These are phyloP conservation scores for Grapholita molesta DNA, from an alignment of 1,140 invertebrate genomes.

Conservation along the genomic window DNA sequence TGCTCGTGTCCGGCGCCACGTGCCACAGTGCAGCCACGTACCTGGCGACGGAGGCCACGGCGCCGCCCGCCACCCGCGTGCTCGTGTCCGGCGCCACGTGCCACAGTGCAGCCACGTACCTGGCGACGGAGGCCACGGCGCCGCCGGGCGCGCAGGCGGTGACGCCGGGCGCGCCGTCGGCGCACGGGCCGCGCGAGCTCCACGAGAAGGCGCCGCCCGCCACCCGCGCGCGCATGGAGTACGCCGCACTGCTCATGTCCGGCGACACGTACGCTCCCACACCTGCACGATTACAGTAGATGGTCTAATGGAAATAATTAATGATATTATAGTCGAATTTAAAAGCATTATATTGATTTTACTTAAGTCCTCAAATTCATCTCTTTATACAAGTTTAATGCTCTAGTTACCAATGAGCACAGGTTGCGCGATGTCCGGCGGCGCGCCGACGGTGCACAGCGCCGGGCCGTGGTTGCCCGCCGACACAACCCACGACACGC, in stretches of 20 bases:
- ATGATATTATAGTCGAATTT: too few species aligned
- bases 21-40: too few species aligned
- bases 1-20: slow-evolving; percentile 97
- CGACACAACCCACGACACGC: slow-evolving; percentile 93
- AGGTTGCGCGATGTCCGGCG: slow-evolving; percentile 91
- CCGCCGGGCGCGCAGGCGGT: slow-evolving; percentile 96
- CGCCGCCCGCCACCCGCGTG: slow-evolving; percentile 78
- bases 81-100: too few species aligned
- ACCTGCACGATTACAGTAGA: slow-evolving; percentile 69
- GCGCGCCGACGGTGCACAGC: slow-evolving; percentile 94
- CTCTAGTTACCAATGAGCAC: slow-evolving; percentile 85
- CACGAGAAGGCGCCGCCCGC: slow-evolving; percentile 95
- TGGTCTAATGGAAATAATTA: too few species aligned
- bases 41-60: too few species aligned
- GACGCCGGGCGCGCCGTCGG: slow-evolving; percentile 93
- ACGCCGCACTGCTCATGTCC: slow-evolving; percentile 98
- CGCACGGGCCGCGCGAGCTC: slow-evolving; percentile 93
- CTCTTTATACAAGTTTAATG: too few species aligned
- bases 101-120: slow-evolving; percentile 77
- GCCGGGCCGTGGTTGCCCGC: slow-evolving; percentile 98
- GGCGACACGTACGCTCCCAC: slow-evolving; percentile 98
- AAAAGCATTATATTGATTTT: too few species aligned
- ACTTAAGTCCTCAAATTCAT: too few species aligned
- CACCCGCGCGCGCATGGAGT: slow-evolving; percentile 91
- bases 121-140: slow-evolving; percentile 94